phyloP scores from a whole-genome alignment of 2,797 vertebrate genomes.

The Gymnocypris eckloni region DNA sequence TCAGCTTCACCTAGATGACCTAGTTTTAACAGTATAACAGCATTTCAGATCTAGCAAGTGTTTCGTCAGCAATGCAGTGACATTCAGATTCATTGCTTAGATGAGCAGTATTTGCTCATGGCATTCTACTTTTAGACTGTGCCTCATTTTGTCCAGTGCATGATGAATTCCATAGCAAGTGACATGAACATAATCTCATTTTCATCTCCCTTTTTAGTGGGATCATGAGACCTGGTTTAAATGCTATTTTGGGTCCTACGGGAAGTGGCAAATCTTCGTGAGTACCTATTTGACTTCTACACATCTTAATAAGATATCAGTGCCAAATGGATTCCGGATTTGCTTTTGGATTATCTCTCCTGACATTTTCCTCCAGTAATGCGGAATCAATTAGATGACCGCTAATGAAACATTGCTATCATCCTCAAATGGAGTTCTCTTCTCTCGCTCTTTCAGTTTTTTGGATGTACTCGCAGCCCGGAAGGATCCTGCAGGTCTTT shows the following conservation, averaged over 20 bases:
- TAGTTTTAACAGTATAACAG: not conserved
- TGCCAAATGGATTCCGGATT: not conserved
- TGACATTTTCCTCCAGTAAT: not conserved
- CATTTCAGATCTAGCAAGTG: not conserved
- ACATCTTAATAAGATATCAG: constrained; percentile 5
- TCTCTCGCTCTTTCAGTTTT: constrained; percentile 72
- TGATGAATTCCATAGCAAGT: constrained; percentile 19
- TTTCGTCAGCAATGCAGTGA: not conserved
- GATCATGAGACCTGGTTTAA: constrained; percentile 85
- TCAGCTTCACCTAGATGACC: not conserved
- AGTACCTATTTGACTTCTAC: constrained; percentile 68
- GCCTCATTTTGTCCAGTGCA: constrained; percentile 51
- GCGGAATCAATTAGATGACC: not conserved
- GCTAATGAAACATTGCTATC: not conserved
- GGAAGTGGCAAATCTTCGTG: constrained; percentile 86
- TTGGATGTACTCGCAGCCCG: constrained; percentile 85
- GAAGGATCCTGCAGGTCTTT: constrained; percentile 83
- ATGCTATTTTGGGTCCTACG: constrained; percentile 85
- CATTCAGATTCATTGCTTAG: not conserved
- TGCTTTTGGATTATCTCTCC: not conserved
- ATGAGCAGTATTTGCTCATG: not conserved
- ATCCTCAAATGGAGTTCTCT: not conserved
- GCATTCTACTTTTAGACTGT: not conserved
- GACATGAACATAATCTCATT: constrained; percentile 49
- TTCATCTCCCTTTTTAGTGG: constrained; percentile 75